phyloP scores from a whole-genome alignment of 1,140 invertebrate genomes.

The Orchestia grillus region DNA sequence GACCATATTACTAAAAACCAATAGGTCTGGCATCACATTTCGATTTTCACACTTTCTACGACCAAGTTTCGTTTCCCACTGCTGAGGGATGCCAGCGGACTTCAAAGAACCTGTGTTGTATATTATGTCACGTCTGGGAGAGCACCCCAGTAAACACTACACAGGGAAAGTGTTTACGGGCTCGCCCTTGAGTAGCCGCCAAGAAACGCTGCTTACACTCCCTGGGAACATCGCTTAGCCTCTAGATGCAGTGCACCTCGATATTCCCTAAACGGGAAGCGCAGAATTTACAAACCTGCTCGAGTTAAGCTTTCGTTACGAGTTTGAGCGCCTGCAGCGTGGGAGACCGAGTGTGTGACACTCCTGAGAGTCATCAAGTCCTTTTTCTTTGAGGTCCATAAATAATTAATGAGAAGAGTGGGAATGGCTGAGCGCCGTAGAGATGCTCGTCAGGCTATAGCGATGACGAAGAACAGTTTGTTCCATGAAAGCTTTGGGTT shows the following conservation, averaged over 20 bases:
- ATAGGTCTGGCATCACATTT: background rate
- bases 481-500: background rate
- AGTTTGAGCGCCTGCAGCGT: background rate
- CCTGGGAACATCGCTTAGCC: conserved; percentile 46
- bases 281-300: conserved; percentile 47
- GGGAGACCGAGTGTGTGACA: background rate
- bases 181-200: conserved; percentile 34
- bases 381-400: background rate
- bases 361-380: background rate
- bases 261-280: background rate
- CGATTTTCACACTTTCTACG: background rate
- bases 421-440: background rate
- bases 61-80: background rate
- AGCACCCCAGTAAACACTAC: conserved; percentile 35
- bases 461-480: background rate
- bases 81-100: background rate
- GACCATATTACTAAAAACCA: background rate
- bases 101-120: conserved; percentile 53
- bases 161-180: conserved; percentile 40
- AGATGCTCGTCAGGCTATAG: background rate
- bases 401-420: background rate
- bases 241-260: background rate
- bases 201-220: conserved; percentile 53
- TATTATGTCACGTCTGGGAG: conserved; percentile 51
- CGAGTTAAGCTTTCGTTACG: conserved; percentile 3